Conservation (phyloP, 1,140 invertebrate species). For the Oppia nitens region DNA sequence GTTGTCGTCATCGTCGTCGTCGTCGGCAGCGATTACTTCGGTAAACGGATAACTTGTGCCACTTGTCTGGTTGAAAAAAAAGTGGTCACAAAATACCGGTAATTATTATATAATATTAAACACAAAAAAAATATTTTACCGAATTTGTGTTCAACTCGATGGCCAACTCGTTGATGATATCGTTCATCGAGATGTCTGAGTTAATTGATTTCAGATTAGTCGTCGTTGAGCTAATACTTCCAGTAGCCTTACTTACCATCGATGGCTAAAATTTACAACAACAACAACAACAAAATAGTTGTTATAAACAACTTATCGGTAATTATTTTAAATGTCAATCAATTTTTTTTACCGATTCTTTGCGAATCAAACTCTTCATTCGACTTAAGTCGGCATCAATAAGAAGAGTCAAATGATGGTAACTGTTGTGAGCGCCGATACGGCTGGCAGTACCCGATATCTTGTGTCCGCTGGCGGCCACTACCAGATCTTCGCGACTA, state of each 20-base stretch:
- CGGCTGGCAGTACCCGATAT: conserved; percentile 84
- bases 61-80: too few species aligned
- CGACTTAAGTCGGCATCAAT: conserved; percentile 58
- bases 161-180: conserved; percentile 30
- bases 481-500: conserved; percentile 18
- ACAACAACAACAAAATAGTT: not conserved
- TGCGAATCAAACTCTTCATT: conserved; percentile 33
- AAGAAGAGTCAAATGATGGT: conserved; percentile 86
- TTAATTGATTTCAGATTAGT: conserved; percentile 56
- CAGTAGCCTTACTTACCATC: conserved; percentile 60
- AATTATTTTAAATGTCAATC: conserved; percentile 8
- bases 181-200: conserved; percentile 44
- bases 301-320: conserved; percentile 7
- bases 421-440: conserved; percentile 59
- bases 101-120: too few species aligned
- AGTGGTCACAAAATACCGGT: too few species aligned
- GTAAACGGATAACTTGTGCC: too few species aligned
- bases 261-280: conserved; percentile 30
- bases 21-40: too few species aligned
- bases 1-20: too few species aligned
- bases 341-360: conserved; percentile 21
- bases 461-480: conserved; percentile 28
- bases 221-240: conserved; percentile 56
- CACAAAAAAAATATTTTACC: too few species aligned
- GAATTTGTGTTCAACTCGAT: conserved; percentile 56